Evolutionary conservation across 2,888 invertebrate genomes (phyloP).

Genomic region (Cryptus viduatorius): DNA sequence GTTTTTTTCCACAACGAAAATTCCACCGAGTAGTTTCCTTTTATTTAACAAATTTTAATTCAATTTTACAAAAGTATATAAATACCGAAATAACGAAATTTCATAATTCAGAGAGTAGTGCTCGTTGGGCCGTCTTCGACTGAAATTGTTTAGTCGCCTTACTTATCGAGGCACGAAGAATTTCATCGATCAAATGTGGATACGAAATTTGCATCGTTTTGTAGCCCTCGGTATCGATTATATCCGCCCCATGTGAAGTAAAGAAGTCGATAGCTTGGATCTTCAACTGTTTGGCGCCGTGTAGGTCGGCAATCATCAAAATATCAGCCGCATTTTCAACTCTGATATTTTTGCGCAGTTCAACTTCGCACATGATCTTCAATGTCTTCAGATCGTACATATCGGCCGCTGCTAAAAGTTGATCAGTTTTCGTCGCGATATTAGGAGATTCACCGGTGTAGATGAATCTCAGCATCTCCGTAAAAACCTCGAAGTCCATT

Average conservation of each 20-base stretch:
- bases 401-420: slow-evolving; percentile 98
- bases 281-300: slow-evolving; percentile 99
- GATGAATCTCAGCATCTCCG: slow-evolving; percentile 99
- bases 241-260: slow-evolving; percentile 99
- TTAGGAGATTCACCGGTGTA: slow-evolving; percentile 98
- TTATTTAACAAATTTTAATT: no score
- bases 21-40: no score
- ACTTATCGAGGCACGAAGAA: neutral
- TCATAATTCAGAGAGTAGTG: no score
- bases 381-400: slow-evolving; percentile 99
- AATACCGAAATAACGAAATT: no score
- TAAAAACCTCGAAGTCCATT: slow-evolving; percentile 98
- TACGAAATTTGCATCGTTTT: slow-evolving; percentile 98
- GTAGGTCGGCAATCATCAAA: slow-evolving; percentile 98
- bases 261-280: slow-evolving; percentile 99
- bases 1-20: no score
- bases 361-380: slow-evolving; percentile 99
- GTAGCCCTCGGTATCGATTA: slow-evolving; percentile 99
- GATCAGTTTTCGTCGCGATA: slow-evolving; percentile 99
- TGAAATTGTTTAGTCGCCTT: no score
- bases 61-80: no score
- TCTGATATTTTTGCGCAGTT: slow-evolving; percentile 96
- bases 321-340: slow-evolving; percentile 99
- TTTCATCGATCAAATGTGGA: slow-evolving; percentile 98
- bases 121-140: no score